These are phyloP conservation scores for Drosophila subobscura DNA, from an alignment of 1,140 invertebrate genomes.

Conservation along the genomic window DNA sequence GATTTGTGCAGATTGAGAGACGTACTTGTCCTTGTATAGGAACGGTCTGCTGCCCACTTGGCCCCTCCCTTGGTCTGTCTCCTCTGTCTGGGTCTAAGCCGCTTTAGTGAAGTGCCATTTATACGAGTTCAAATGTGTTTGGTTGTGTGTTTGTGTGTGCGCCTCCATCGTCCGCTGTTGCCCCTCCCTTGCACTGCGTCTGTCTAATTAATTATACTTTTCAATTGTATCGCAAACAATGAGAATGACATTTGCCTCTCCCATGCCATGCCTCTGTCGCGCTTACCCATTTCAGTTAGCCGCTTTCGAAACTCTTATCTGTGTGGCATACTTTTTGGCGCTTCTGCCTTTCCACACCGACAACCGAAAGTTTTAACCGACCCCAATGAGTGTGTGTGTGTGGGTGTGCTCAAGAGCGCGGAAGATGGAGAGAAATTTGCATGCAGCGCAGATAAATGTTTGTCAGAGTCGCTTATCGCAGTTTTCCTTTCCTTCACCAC, in stretches of 20 bases:
- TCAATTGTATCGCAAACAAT: constrained; percentile 80
- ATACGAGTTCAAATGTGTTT: constrained; percentile 12
- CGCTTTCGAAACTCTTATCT: constrained; percentile 56
- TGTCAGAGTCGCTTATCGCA: constrained; percentile 54
- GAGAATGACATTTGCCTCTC: constrained; percentile 68
- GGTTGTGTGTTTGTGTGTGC: constrained; percentile 18
- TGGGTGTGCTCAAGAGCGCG: constrained; percentile 10
- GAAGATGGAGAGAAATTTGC: constrained; percentile 44
- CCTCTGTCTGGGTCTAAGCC: constrained; percentile 58
- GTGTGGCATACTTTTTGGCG: constrained; percentile 58
- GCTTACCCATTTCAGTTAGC: constrained; percentile 49
- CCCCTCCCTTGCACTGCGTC: constrained; percentile 33
- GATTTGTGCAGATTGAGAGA: constrained; percentile 63
- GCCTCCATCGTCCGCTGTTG: constrained; percentile 1
- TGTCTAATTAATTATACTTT: constrained; percentile 81
- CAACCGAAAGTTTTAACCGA: constrained; percentile 51
- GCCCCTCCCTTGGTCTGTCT: constrained; percentile 9
- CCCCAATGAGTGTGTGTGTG: background rate
- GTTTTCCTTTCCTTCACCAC: constrained; percentile 16
- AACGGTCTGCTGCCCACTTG: background rate
- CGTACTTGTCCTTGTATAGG: constrained; percentile 17
- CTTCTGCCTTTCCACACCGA: constrained; percentile 51
- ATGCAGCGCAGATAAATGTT: constrained; percentile 61
- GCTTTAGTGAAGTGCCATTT: constrained; percentile 57
- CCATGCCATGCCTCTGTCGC: constrained; percentile 6